Conservation (phyloP, 64 coral and sea anemone genomes). For the Actinia equina region DNA sequence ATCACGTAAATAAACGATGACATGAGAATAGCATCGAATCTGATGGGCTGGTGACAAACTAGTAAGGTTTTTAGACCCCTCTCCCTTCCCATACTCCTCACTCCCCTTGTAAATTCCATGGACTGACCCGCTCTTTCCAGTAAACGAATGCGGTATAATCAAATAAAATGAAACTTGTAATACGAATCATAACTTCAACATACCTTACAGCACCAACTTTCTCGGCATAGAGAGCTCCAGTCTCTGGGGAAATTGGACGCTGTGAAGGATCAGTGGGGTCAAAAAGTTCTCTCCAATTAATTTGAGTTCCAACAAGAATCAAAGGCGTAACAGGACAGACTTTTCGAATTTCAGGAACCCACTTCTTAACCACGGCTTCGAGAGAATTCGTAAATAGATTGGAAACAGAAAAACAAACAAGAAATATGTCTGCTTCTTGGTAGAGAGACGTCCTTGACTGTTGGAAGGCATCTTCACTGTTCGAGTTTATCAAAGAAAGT, state of each 20-base stretch:
- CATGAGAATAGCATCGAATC: background rate
- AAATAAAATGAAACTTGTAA: background rate
- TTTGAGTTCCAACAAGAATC: conserved; percentile 87
- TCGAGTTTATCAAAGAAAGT: conserved; percentile 53
- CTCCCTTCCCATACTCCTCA: too few relatives aligned
- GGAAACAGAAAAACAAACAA: conserved; percentile 87
- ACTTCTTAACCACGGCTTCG: conserved; percentile 51
- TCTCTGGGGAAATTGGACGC: conserved; percentile 62
- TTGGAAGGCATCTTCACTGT: conserved; percentile 39
- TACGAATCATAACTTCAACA: too few relatives aligned
- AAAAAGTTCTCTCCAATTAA: conserved; percentile 72
- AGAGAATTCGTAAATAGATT: conserved; percentile 34
- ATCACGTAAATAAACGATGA: background rate
- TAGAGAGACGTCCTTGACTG: conserved; percentile 43
- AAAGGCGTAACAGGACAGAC: conserved; percentile 70
- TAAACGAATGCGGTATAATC: too few relatives aligned
- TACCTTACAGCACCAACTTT: conserved; percentile 63
- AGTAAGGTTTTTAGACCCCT: too few relatives aligned
- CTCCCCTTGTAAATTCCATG: too few relatives aligned
- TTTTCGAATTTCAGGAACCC: conserved; percentile 76
- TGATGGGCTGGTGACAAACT: too few relatives aligned
- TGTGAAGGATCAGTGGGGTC: conserved; percentile 51
- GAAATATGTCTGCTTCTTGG: conserved; percentile 68
- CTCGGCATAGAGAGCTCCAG: conserved; percentile 67
- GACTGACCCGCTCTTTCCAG: too few relatives aligned